Evolutionary conservation across 2,113 vertebrate genomes (phyloP).

Genomic region (Phylloscopus trochiloides): DNA sequence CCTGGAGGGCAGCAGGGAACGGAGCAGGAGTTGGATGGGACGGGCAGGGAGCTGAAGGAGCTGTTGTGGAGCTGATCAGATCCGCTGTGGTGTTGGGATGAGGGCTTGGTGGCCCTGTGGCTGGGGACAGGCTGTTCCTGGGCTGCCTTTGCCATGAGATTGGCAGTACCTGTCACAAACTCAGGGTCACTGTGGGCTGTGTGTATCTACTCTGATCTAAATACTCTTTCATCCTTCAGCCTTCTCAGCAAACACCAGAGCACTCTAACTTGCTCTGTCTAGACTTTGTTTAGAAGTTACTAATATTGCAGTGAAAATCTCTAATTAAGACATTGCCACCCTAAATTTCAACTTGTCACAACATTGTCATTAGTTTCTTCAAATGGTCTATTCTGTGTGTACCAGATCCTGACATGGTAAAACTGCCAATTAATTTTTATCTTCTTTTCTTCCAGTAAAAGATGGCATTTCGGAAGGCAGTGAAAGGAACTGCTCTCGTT

Average conservation of each 20-base stretch:
- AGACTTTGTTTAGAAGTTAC: constrained; percentile 20
- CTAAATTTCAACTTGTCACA: neutral
- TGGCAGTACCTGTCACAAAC: neutral
- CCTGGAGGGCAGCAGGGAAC: neutral
- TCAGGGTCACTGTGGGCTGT: fast-evolving
- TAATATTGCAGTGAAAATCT: neutral
- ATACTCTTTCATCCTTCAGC: neutral
- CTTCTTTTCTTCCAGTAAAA: constrained; percentile 56
- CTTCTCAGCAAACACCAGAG: neutral
- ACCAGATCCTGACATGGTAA: constrained; percentile 2
- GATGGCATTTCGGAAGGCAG: constrained; percentile 92
- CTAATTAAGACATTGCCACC: neutral
- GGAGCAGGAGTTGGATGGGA: neutral
- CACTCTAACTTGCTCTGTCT: neutral
- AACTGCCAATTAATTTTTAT: constrained; percentile 49
- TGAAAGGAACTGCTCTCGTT: constrained; percentile 82
- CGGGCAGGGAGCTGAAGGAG: neutral
- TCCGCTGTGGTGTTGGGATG: fast-evolving
- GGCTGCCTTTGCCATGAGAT: fast-evolving
- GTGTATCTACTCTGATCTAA: fast-evolving
- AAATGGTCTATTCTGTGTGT: neutral
- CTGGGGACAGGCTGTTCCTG: neutral
- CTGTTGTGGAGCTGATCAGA: neutral
- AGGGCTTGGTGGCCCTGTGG: neutral
- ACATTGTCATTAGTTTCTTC: constrained; percentile 1